phyloP scores from a whole-genome alignment of 2,113 vertebrate species.

The Hypomesus transpacificus region DNA sequence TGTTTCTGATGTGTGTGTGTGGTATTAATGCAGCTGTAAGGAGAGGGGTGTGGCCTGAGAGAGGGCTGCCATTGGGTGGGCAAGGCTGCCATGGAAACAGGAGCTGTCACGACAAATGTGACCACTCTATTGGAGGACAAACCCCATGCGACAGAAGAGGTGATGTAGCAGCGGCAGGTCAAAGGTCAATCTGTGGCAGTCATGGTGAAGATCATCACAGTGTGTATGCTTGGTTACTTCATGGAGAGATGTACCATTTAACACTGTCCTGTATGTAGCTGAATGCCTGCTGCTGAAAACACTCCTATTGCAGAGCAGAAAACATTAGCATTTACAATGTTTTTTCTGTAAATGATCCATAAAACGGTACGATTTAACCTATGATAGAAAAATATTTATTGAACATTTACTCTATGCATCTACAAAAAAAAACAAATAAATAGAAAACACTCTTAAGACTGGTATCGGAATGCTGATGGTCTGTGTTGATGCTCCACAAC shows the following conservation, averaged over 20 bases:
- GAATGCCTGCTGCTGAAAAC: not conserved
- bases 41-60: conserved; percentile 28
- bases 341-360: not conserved
- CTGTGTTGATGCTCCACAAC: not conserved
- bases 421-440: not conserved
- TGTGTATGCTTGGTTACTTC: not conserved
- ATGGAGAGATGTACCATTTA: not conserved
- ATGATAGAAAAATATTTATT: not conserved
- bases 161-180: conserved; percentile 11
- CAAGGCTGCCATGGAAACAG: not conserved
- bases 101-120: conserved; percentile 24
- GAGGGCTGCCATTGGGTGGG: not conserved
- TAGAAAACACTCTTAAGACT: not conserved
- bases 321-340: not conserved
- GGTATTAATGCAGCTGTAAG: conserved; percentile 15
- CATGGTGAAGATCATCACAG: not conserved
- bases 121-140: conserved; percentile 10
- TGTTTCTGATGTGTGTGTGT: conserved; percentile 20
- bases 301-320: not conserved
- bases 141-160: not conserved
- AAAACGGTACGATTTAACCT: not conserved
- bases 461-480: not conserved
- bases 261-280: not conserved
- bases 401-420: not conserved
- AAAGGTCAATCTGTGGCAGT: conserved; percentile 10